These are phyloP conservation scores for Drosophila mimica DNA, from an alignment of 2,888 invertebrate genomes.

Conservation along the genomic window DNA sequence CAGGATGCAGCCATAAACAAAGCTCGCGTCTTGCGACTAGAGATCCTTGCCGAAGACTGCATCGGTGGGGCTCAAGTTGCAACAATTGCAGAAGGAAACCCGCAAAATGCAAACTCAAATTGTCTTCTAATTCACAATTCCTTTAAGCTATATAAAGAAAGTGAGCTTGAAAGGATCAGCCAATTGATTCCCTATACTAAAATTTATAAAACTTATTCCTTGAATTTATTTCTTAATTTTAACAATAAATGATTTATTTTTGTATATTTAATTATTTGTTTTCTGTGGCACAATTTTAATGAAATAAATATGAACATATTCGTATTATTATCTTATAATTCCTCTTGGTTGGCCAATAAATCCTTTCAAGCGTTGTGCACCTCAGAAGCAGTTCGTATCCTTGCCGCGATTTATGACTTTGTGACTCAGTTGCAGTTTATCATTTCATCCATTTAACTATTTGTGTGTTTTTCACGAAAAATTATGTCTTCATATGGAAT, in stretches of 20 bases:
- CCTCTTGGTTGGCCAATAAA: slow-evolving; percentile 71
- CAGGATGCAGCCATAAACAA: slow-evolving; percentile 26
- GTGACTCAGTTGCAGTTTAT: slow-evolving; percentile 42
- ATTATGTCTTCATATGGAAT: slow-evolving; percentile 50
- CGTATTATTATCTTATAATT: slow-evolving; percentile 81
- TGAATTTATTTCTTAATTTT: background rate
- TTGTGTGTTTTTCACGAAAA: slow-evolving; percentile 34
- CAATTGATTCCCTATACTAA: rapidly evolving
- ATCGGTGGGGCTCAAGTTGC: background rate
- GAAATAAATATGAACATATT: slow-evolving; percentile 10
- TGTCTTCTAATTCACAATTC: slow-evolving; percentile 4
- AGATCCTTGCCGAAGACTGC: slow-evolving; percentile 8
- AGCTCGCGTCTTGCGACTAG: background rate
- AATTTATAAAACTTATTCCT: background rate
- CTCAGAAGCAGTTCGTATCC: slow-evolving; percentile 16
- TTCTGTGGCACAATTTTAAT: background rate
- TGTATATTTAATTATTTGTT: background rate
- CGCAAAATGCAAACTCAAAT: slow-evolving; percentile 7
- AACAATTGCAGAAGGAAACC: background rate
- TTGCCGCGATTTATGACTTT: slow-evolving; percentile 23
- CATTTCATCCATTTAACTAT: slow-evolving; percentile 61
- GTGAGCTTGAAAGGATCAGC: background rate
- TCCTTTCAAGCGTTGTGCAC: slow-evolving; percentile 34
- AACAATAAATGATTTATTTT: background rate
- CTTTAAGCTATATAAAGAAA: background rate